Percentiles rank a stretch among this genome's conserved stretches.
Evolutionary conservation across 2,797 vertebrate species (phyloP).

Genomic region (Neomorphus geoffroyi): DNA sequence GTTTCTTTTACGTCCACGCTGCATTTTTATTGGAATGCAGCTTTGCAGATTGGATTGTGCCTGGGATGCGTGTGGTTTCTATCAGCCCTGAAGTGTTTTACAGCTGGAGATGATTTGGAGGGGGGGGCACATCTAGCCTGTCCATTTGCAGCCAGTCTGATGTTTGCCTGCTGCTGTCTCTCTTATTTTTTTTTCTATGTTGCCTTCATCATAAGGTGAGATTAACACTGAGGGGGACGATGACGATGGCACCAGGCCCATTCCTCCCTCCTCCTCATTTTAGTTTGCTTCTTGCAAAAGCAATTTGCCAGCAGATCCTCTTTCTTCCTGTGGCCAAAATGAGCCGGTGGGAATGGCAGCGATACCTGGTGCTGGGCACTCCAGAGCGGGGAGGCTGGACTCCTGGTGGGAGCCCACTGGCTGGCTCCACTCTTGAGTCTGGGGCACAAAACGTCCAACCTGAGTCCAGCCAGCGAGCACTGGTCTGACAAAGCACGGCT

Average conservation of each 20-base stretch:
- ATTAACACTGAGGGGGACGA: neutral
- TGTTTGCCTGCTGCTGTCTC: constrained; percentile 7
- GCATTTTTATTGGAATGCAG: constrained; percentile 48
- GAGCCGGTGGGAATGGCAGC: rapidly evolving
- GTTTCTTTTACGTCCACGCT: neutral
- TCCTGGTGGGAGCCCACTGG: too few relatives aligned
- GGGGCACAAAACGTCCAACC: neutral
- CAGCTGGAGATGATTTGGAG: constrained; percentile 31
- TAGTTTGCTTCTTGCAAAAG: neutral
- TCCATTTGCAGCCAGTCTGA: constrained; percentile 26
- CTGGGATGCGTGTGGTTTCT: constrained; percentile 53
- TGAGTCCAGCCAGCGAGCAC: neutral
- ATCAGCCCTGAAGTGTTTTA: constrained; percentile 59
- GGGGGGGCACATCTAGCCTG: neutral
- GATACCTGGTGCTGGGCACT: neutral
- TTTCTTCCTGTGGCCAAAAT: neutral
- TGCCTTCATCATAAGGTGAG: constrained; percentile 16
- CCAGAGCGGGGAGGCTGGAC: neutral
- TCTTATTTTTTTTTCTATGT: neutral
- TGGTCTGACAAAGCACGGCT: neutral
- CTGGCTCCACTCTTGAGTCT: neutral
- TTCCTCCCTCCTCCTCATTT: neutral
- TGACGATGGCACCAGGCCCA: neutral
- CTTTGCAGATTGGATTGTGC: constrained; percentile 30
- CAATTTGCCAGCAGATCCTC: neutral